phyloP scores from a whole-genome alignment of 2,797 vertebrate genomes.

The Adelosebastes latens region DNA sequence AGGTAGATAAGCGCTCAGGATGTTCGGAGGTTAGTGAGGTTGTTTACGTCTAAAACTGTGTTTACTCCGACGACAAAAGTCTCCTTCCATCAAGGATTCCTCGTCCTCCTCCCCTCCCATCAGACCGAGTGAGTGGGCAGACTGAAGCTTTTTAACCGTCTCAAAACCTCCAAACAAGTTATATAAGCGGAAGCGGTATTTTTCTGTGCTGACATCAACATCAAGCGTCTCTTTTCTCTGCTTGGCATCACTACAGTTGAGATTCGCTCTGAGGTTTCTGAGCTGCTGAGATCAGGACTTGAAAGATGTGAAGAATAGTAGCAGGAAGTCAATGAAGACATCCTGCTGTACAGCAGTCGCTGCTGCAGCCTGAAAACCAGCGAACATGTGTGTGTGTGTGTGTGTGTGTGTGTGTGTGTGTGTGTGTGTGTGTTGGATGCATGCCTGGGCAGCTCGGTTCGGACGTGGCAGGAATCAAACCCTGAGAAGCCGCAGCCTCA shows the following conservation, averaged over 20 bases:
- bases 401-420: constrained; percentile 1
- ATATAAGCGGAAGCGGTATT: background rate
- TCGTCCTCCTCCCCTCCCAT: background rate
- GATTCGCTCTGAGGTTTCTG: background rate
- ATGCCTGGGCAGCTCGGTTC: background rate
- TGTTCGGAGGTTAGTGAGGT: background rate
- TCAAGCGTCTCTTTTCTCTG: constrained; percentile 4
- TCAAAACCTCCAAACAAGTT: background rate
- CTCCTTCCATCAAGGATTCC: background rate
- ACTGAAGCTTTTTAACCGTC: background rate
- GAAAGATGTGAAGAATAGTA: constrained; percentile 13
- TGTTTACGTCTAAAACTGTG: background rate
- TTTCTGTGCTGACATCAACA: background rate
- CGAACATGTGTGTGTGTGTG: background rate
- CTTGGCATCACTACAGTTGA: constrained; percentile 19
- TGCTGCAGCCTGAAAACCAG: constrained; percentile 11
- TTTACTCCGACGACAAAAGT: background rate
- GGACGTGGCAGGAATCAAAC: background rate
- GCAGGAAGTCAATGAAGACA: constrained; percentile 41
- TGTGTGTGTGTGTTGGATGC: background rate
- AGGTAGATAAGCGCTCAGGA: background rate
- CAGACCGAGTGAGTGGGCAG: background rate
- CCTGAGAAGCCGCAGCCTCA: background rate
- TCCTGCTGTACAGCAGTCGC: constrained; percentile 12
- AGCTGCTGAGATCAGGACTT: background rate